phyloP scores from a whole-genome alignment of 53 echinoderm and acorn worm genomes.

The Actinopyga echinites region DNA sequence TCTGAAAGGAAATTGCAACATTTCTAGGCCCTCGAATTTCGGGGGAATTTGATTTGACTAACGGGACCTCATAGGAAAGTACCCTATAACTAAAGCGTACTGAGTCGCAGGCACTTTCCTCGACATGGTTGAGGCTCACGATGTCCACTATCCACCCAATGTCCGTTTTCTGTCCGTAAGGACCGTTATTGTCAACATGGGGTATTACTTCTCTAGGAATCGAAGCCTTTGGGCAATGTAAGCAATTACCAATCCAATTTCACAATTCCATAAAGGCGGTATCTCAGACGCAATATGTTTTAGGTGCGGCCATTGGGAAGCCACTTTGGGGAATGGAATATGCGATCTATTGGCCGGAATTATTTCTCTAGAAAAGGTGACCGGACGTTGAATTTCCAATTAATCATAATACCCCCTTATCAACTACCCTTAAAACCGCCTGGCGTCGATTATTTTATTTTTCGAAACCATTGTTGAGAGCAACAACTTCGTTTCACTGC shows the following conservation, averaged over 20 bases:
- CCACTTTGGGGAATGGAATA: not conserved
- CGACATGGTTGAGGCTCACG: not conserved
- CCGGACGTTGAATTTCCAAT: constrained; percentile 21
- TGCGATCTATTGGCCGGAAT: not conserved
- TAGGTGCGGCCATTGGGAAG: constrained; percentile 20
- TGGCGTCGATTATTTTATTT: constrained; percentile 37
- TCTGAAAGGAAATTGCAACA: not conserved
- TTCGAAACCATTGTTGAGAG: constrained; percentile 56
- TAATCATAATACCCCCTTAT: constrained; percentile 31
- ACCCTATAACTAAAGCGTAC: no score
- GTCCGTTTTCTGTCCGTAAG: constrained; percentile 49
- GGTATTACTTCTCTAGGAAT: not conserved
- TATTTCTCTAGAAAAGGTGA: not conserved
- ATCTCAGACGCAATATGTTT: constrained; percentile 5
- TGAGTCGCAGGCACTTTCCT: not conserved
- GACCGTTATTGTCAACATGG: constrained; percentile 12
- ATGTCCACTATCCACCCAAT: constrained; percentile 52
- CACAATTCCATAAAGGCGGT: constrained; percentile 27
- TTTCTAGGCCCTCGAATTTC: not conserved
- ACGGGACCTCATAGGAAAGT: not conserved
- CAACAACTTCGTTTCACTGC: constrained; percentile 17
- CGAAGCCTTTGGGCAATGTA: constrained; percentile 45
- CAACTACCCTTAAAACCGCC: constrained; percentile 30
- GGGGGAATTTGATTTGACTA: not conserved
- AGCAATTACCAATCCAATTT: constrained; percentile 47